These are phyloP conservation scores for Saxidomus purpurata DNA, from an alignment of 1,140 invertebrate species.

Conservation along the genomic window DNA sequence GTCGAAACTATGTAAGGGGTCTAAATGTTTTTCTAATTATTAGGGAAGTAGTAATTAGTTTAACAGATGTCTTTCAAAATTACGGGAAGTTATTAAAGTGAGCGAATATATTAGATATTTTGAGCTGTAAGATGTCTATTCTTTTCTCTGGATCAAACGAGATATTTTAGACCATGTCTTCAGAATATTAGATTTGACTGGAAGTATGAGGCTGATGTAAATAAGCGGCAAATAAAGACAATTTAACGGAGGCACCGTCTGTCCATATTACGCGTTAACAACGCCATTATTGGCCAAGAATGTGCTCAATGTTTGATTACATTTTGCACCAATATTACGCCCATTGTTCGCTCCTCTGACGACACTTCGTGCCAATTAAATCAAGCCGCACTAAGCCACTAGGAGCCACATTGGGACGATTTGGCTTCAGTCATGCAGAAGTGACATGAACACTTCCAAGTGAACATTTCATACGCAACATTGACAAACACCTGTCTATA, in stretches of 20 bases:
- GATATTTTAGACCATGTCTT: background rate
- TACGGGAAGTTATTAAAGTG: background rate
- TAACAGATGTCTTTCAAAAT: conserved; percentile 13
- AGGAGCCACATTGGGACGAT: conserved; percentile 45
- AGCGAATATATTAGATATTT: background rate
- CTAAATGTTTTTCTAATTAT: conserved; percentile 49
- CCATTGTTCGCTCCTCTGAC: conserved; percentile 40
- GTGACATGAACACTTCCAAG: background rate
- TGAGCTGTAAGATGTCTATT: background rate
- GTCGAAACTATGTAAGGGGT: conserved; percentile 9
- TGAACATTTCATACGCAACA: conserved; percentile 63
- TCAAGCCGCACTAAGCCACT: conserved; percentile 33
- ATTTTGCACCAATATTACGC: conserved; percentile 60
- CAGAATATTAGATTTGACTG: conserved; percentile 41
- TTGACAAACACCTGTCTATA: conserved; percentile 62
- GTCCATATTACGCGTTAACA: conserved; percentile 65
- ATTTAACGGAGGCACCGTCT: conserved; percentile 49
- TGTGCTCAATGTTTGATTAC: conserved; percentile 62
- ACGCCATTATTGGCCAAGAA: conserved; percentile 41
- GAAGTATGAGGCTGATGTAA: conserved; percentile 37
- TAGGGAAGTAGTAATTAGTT: conserved; percentile 15
- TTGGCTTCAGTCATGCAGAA: conserved; percentile 44
- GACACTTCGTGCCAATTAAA: conserved; percentile 57
- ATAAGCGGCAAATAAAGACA: conserved; percentile 62
- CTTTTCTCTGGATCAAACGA: background rate